Base-by-base conservation (phyloP, 2,797 vertebrate genomes). In the Simalia tracyae region DNA sequence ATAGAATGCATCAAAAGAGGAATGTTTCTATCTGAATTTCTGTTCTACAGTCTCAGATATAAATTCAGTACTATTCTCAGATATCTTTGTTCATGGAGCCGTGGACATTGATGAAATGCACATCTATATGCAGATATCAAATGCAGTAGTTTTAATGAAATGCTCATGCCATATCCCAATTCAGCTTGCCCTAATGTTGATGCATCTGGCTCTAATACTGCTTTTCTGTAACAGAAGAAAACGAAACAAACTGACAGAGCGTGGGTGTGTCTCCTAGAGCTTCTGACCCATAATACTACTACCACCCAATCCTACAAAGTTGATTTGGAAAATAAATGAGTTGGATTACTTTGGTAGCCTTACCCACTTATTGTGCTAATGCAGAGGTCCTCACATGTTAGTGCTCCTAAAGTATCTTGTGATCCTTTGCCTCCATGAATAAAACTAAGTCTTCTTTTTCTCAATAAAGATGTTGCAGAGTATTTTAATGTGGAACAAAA, bases 381-480 rank as follows among this genome's bases (percentile, higher is more conserved):
- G 3, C 72, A 60, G 59, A 60, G 59, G 0, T 19, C 15, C 59
- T 46, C 72, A 81, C 4, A 42, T 42, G 46, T 81, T 81, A 81
- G 19, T 24, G 19, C 72, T 10, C 19, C 8, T 81, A 46, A 46
- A 46, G 19, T 19, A 11, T 81, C 46, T 46, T 24, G 42, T 81
- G 72, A 81, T 46, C 72, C 36, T 3, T 81, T 46, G 19, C 72
- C 36, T 10, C 36, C 8, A 22, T 46, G 19, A 9, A 24, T 81
- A 46, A 81, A 81, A 1, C 72, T 24, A 81, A 42, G 3, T 54
- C 64, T 61, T 56, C 50, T 86, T 61, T 72, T 94, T 93, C 89
- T 88, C n/a, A 86, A 26, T 95, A 86, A 94, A 89, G 50, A 95
- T 19, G 6, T 28, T 90, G 92, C n/a, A 17, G 84, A 36, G 64